Conservation (phyloP, 2,888 invertebrate species). For the Zele albiditarsus region DNA sequence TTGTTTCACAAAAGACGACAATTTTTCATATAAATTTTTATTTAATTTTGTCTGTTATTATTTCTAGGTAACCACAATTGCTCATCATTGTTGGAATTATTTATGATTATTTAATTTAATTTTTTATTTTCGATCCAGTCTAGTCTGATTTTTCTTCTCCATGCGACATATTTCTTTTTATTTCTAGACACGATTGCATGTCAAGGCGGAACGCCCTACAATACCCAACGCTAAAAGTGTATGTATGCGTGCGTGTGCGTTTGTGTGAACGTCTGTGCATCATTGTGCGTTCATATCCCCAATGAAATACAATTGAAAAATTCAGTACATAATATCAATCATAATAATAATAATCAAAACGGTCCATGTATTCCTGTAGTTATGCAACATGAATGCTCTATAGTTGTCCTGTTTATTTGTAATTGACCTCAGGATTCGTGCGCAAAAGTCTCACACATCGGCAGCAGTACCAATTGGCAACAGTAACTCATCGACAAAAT, state of each 20-base stretch:
- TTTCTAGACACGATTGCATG: slow-evolving; percentile 55
- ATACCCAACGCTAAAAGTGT: slow-evolving; percentile 52
- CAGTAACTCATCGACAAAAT: background rate
- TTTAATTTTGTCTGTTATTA: background rate
- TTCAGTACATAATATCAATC: background rate
- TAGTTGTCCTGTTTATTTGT: background rate
- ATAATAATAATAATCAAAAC: background rate
- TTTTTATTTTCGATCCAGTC: slow-evolving; percentile 3
- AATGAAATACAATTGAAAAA: background rate
- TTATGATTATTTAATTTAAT: slow-evolving; percentile 15
- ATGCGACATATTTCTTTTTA: slow-evolving; percentile 43
- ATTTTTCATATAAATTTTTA: background rate
- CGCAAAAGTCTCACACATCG: slow-evolving; percentile 25
- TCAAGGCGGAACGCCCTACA: slow-evolving; percentile 52
- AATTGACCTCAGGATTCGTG: slow-evolving; percentile 25
- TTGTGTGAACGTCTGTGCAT: slow-evolving; percentile 46
- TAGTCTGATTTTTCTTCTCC: background rate
- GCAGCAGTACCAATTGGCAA: slow-evolving; percentile 3
- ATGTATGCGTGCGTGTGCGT: slow-evolving; percentile 52
- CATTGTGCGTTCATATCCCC: slow-evolving; percentile 39
- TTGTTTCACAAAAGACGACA: background rate
- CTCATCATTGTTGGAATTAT: slow-evolving; percentile 11
- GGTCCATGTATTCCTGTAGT: background rate
- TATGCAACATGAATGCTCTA: slow-evolving; percentile 20
- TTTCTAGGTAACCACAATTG: slow-evolving; percentile 27